Conservation (phyloP, 2,113 vertebrate genomes). For the Rhinolophus ferrumequinum region DNA sequence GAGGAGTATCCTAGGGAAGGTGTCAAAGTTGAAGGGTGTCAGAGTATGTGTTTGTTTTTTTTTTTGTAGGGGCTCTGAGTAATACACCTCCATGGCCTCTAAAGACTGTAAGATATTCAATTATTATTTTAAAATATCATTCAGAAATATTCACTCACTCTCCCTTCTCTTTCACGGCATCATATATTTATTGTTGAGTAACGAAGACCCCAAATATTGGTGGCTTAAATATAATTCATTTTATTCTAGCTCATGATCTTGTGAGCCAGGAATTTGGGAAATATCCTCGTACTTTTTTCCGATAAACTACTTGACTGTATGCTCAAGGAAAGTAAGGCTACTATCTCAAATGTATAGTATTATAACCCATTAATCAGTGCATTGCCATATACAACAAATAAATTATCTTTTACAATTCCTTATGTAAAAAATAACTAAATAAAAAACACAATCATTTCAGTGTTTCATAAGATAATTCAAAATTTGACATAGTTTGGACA, state of each 20-base stretch:
- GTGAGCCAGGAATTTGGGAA: background rate
- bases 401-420: no score
- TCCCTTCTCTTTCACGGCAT: background rate
- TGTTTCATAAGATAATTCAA: background rate
- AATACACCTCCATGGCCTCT: background rate
- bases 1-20: background rate
- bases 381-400: no score
- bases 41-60: background rate
- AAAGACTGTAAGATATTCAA: background rate
- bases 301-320: background rate
- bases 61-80: background rate
- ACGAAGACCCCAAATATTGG: background rate
- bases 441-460: background rate
- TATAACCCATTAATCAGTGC: background rate
- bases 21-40: background rate
- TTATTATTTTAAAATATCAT: background rate
- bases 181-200: background rate
- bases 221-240: no score
- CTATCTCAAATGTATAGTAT: background rate
- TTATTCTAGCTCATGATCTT: no score
- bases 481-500: background rate
- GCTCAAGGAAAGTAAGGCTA: background rate
- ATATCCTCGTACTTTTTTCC: background rate
- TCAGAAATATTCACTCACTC: background rate
- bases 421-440: background rate